Percentiles rank a stretch among this genome's conserved stretches.
These are phyloP conservation scores for Agelastica alni DNA, from an alignment of 2,888 invertebrate species.

Conservation along the genomic window DNA sequence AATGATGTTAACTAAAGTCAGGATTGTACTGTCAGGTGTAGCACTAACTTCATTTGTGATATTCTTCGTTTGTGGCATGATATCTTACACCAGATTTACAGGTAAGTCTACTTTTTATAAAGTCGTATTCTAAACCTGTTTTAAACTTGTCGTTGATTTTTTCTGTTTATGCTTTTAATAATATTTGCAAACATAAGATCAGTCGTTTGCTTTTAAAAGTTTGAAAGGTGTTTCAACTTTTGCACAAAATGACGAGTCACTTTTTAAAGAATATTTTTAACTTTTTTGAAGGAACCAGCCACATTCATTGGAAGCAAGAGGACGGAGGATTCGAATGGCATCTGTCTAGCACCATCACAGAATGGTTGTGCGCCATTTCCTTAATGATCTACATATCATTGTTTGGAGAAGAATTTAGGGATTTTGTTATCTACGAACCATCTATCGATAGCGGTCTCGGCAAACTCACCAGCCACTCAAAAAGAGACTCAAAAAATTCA, in stretches of 20 bases:
- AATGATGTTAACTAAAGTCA: slow-evolving; percentile 31
- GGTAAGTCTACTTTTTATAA: slow-evolving; percentile 24
- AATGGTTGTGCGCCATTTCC: slow-evolving; percentile 39
- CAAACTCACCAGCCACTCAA: not conserved
- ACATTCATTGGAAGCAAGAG: slow-evolving; percentile 38
- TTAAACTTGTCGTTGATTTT: no score
- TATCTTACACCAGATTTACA: slow-evolving; percentile 31
- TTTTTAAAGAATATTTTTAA: no score
- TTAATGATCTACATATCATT: slow-evolving; percentile 33
- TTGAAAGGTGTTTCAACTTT: no score
- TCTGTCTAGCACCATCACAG: slow-evolving; percentile 34
- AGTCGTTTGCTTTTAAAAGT: no score
- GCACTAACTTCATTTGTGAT: slow-evolving; percentile 29
- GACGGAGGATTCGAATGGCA: slow-evolving; percentile 39
- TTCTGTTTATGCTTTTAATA: no score
- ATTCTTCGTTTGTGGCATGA: slow-evolving; percentile 27
- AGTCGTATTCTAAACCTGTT: no score
- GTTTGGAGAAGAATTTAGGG: slow-evolving; percentile 36
- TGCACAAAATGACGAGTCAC: no score
- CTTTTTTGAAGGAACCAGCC: slow-evolving; percentile 37
- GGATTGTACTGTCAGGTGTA: slow-evolving; percentile 30
- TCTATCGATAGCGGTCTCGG: slow-evolving; percentile 14
- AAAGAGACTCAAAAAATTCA: not conserved
- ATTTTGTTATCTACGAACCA: slow-evolving; percentile 26
- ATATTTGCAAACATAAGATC: no score